Base-by-base conservation (phyloP, 1,140 invertebrate species). In the Metaphire vulgaris region DNA sequence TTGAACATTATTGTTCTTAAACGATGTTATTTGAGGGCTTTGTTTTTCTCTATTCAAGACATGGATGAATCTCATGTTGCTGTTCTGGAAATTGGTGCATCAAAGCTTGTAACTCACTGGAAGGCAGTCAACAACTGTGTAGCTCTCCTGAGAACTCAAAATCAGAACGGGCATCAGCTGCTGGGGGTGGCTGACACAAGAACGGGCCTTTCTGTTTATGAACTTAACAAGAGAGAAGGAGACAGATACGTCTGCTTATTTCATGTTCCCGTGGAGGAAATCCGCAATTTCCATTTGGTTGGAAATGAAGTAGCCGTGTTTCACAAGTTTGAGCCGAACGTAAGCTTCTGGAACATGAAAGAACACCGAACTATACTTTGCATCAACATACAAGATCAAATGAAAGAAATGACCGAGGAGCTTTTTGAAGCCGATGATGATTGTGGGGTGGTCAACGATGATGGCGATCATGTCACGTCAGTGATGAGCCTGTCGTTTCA, bases 341-440 rank as follows among this genome's bases (percentile, higher is more conserved):
- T 76, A 29, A 76, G 68, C 69, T 76, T 76, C 75, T 76, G 75
- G 75, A 76, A 76, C 41, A 76, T 76, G 75, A 32, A 71, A 16
- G 75, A 76, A 65, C 68, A 76, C 21, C 70, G 56, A 31, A 76
- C 75, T 1, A 76, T 76, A n/a, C 75, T 76, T 26, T 76, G 75
- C 33, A 76, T 76, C 69, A 76, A 76, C 41, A 76, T 76, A 56
- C 69, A 76, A 41, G 75, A 76, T 72, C 75, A 76, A 69, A 70
- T 76, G 75, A 33, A 64, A 6, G 68, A 76, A 56, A 26, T 76
- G 68, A 68, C 33, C 2, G 75, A 72, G 31, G 75, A 76, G 32
- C 33, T 72, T 67, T n/a, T 71, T 33, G 69, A 72, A n/a, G 33
- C 29, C 26, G 75, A 76, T 15, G 75, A 76, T 30, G 75, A 76